Evolutionary conservation across 1,140 invertebrate species (phyloP), one percentile per base, ranked within the genome.

Genomic region (Calycopis cecrops): DNA sequence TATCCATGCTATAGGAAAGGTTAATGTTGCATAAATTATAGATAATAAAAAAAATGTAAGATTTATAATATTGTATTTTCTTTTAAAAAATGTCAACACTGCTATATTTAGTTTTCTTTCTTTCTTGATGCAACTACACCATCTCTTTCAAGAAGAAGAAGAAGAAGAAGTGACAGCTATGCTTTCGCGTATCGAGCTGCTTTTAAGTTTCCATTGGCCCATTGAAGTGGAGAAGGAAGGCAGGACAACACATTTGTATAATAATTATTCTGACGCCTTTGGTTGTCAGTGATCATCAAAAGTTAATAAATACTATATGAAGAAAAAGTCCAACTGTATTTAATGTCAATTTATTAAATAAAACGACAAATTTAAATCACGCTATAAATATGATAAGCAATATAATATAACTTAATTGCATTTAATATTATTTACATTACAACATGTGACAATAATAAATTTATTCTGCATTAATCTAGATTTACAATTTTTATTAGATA

Each of bases 1-100:
- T 9, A 78, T 85, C 35, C 64, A 74, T 18, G 73, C 74, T 48
- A 83, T 85, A 18, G 76, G 79, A 12, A 77, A 79, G 62, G 76
- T 88, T 21, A 86, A 84, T 64, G 71, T 87, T 9, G 65, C 71
- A 28, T 28, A 28, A 28, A 28, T 28, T 28, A 28, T 6, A 28
- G 6, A 28, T 28, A 28, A 6, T 28, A 28, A 28, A 28, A 28
- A 28, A 3, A 28, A 28, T 28, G 21, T 28, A 28, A 28, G 21
- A 28, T 28, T 28, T 28, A 6, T 28, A 28, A 28, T 28, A 6
- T 2, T 28, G 21, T 79, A 44, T 49, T 44, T 16, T 42, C 7
- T 16, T 12, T 47, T 28, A 14, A 33, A 17, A 17, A 57, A 38
- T 17, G 11, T 40, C 14, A 35, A n/a, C 4, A 50, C 14, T 35